Percentiles rank a stretch among this genome's conserved stretches.
Evolutionary conservation across 1,140 invertebrate genomes (phyloP).

Genomic region (Lordiphosa clarofinis): DNA sequence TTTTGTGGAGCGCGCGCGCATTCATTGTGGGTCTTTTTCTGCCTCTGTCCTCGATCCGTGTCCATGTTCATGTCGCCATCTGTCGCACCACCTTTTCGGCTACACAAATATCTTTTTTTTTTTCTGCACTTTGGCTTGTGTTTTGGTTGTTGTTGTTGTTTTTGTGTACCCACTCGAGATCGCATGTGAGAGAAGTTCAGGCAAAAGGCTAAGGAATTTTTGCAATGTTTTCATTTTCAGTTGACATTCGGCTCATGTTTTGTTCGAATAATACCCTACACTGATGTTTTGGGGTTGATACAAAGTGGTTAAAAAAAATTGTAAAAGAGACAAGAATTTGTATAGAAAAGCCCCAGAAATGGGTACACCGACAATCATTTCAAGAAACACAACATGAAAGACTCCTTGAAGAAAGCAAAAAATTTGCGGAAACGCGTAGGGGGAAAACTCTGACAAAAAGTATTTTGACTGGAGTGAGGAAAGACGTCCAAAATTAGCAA

Average conservation of each 20-base stretch:
- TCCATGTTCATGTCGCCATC: slow-evolving; percentile 45
- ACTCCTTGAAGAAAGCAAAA: too few species aligned
- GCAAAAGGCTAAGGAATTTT: slow-evolving; percentile 41
- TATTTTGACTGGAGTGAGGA: too few species aligned
- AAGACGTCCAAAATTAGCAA: too few species aligned
- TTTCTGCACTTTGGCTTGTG: slow-evolving; percentile 6
- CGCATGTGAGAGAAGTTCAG: slow-evolving; percentile 22
- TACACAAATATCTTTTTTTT: slow-evolving; percentile 12
- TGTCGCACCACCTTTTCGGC: slow-evolving; percentile 36
- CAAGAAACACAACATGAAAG: too few species aligned
- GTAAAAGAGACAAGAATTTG: not conserved
- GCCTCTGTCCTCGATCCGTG: slow-evolving; percentile 24
- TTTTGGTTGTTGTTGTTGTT: slow-evolving; percentile 5
- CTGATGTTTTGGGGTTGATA: not conserved
- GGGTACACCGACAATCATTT: too few species aligned
- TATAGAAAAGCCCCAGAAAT: not conserved
- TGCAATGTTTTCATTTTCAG: slow-evolving; percentile 53
- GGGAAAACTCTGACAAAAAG: too few species aligned
- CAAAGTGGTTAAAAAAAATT: not conserved
- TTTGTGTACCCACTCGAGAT: too few species aligned
- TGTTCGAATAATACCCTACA: slow-evolving; percentile 10
- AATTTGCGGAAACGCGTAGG: too few species aligned
- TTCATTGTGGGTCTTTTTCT: too few species aligned
- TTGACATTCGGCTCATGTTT: slow-evolving; percentile 39
- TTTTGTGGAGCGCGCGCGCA: slow-evolving; percentile 4